Evolutionary conservation across 2,113 vertebrate genomes (phyloP), one percentile per base, ranked within the genome.

Genomic region (Saimiri boliviensis): DNA sequence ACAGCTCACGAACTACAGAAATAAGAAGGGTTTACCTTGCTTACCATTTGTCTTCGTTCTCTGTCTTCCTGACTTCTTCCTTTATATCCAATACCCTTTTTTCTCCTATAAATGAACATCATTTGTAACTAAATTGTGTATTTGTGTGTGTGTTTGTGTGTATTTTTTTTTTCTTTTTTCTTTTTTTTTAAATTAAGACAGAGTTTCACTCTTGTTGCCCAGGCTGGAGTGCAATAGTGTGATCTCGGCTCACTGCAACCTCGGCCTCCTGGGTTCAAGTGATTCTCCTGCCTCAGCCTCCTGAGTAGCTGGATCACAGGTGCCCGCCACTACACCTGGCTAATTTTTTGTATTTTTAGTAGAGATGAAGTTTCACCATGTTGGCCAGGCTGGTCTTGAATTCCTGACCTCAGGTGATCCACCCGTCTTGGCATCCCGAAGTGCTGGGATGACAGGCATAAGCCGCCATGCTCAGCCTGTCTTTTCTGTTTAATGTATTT

Each of bases 71-170:
- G 3, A 40, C 23, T 27, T 68, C 37, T 74, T 63, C 23, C 58
- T 92, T 81, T 52, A 87, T 27, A 76, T 63, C 49, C 47, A 42
- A 27, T 89, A 60, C 40, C 42, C 58, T 91, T 79, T 90, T 92
- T 54, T 90, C 32, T 89, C 12, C 27, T 85, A 0, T 96, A 76
- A 85, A 35, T 87, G 74, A 80, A 79, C 37, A 66, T 94, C 86
- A 95, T 90, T 94, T 70, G 70, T 66, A 96, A 73, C 25, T 85
- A 66, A 95, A 86, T 47, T 93, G 45, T 6, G 52, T 45, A 45
- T 91, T 76, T 95, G 86, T 93, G 21, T 52, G 16, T 49, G 49
- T 49, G 13, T 4, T 13, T 14, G 49, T 49, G 12, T 49, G 2
- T 49, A 45, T 47, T 17, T 52, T 17, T 25, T 58, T 58, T 58